Evolutionary conservation across 2,888 invertebrate genomes (phyloP).

Genomic region (Brachypterus glaber): DNA sequence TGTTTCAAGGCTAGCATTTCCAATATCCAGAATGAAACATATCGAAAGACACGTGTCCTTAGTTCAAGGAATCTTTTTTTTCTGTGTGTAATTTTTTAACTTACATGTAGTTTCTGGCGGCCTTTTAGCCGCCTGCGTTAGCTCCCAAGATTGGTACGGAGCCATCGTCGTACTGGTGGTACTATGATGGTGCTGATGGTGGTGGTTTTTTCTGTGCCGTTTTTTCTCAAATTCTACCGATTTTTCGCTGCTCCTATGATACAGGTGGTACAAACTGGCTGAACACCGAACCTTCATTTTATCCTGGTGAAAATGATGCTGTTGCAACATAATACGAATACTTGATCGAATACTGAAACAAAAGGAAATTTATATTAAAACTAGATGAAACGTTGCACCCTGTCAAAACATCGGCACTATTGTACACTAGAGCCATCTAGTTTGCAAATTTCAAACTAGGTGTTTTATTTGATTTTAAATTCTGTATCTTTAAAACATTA

Average conservation of each 20-base stretch:
- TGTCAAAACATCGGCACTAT: too few species aligned
- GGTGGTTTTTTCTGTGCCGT: not conserved
- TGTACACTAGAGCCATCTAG: too few species aligned
- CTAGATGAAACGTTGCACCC: not conserved
- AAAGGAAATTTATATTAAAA: constrained; percentile 5
- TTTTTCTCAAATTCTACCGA: constrained; percentile 49
- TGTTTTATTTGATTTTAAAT: too few species aligned
- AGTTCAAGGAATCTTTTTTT: too few species aligned
- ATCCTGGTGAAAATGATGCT: constrained; percentile 32
- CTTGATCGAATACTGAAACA: constrained; percentile 33
- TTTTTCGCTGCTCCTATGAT: constrained; percentile 58
- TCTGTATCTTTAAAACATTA: too few species aligned
- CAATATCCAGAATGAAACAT: too few species aligned
- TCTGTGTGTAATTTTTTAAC: not conserved
- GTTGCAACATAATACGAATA: constrained; percentile 31
- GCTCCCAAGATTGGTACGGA: constrained; percentile 1
- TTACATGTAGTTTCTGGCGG: constrained; percentile 1
- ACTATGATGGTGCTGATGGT: not conserved
- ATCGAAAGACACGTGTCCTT: too few species aligned
- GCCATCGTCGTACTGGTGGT: constrained; percentile 1
- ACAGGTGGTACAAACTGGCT: constrained; percentile 55
- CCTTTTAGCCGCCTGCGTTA: constrained; percentile 1
- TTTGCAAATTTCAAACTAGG: too few species aligned
- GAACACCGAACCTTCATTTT: constrained; percentile 51
- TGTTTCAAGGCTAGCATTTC: too few species aligned